Conservation (phyloP, 2,113 vertebrate genomes). For the Chlorodrepanis virens region DNA sequence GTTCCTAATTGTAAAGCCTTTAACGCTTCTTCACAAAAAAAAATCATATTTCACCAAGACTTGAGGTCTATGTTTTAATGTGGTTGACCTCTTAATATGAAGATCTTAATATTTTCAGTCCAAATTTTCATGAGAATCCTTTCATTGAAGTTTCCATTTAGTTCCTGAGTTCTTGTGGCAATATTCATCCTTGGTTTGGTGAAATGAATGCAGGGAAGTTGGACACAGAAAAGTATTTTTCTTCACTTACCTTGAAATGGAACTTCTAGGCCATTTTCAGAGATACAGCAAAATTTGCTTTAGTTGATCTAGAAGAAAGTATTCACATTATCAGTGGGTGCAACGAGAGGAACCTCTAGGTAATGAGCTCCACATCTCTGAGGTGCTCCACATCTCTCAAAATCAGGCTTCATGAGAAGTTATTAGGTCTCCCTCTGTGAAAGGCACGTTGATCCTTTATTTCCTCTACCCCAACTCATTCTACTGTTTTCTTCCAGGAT, state of each 20-base stretch:
- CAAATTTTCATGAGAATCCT: neutral
- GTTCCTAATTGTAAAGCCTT: neutral
- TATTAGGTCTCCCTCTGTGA: neutral
- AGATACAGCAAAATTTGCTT: neutral
- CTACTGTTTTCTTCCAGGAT: neutral
- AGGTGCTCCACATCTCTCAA: neutral
- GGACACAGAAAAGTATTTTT: neutral
- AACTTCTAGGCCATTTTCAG: neutral
- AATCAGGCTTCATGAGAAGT: fast-evolving
- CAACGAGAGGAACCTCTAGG: neutral
- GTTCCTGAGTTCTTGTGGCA: neutral
- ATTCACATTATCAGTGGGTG: neutral
- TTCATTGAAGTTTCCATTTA: neutral
- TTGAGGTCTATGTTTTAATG: neutral
- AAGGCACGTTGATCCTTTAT: neutral
- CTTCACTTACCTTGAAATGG: neutral
- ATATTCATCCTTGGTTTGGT: neutral
- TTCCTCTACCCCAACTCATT: neutral
- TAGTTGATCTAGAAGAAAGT: neutral
- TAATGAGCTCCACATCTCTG: neutral
- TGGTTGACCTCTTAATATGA: neutral
- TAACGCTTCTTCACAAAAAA: neutral
- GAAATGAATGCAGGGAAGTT: neutral
- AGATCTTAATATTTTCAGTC: neutral
- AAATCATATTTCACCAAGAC: neutral